Conservation (phyloP, 2,888 invertebrate genomes). For the Pachliopta kotzebuea region DNA sequence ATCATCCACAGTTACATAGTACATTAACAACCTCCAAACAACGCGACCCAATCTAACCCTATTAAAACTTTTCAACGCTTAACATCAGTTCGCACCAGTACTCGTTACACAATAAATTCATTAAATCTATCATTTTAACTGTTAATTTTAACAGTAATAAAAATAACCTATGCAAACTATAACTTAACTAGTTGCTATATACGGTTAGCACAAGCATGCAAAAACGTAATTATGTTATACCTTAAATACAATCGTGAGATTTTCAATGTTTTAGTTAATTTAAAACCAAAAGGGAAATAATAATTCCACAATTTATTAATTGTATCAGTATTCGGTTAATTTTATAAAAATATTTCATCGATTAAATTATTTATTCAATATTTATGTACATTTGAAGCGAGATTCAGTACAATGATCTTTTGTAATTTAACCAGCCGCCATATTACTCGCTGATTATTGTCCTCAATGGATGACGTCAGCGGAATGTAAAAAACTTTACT, state of each 20-base stretch:
- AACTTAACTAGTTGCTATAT: slow-evolving; percentile 40
- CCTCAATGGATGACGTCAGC: slow-evolving; percentile 28
- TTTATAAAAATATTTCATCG: slow-evolving; percentile 42
- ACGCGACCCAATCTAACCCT: slow-evolving; percentile 65
- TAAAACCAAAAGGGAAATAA: slow-evolving; percentile 30
- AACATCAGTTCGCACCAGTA: slow-evolving; percentile 78
- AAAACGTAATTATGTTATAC: slow-evolving; percentile 28
- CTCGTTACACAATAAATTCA: slow-evolving; percentile 61
- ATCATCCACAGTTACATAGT: slow-evolving; percentile 54
- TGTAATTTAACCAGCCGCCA: slow-evolving; percentile 14
- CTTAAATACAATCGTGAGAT: slow-evolving; percentile 33
- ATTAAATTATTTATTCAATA: slow-evolving; percentile 30
- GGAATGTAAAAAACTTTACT: slow-evolving; percentile 13
- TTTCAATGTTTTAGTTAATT: slow-evolving; percentile 24
- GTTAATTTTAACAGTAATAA: slow-evolving; percentile 55
- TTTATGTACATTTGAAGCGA: slow-evolving; percentile 39
- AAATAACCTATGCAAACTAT: slow-evolving; percentile 65
- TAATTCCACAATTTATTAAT: slow-evolving; percentile 29
- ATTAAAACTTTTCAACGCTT: slow-evolving; percentile 77
- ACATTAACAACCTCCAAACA: slow-evolving; percentile 74
- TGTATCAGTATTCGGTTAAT: not conserved
- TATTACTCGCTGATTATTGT: slow-evolving; percentile 34
- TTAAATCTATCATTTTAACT: slow-evolving; percentile 51
- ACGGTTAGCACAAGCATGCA: slow-evolving; percentile 32
- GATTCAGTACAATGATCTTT: slow-evolving; percentile 35